Base-by-base conservation (phyloP, 2,888 invertebrate species). In the Octodonta nipae region DNA sequence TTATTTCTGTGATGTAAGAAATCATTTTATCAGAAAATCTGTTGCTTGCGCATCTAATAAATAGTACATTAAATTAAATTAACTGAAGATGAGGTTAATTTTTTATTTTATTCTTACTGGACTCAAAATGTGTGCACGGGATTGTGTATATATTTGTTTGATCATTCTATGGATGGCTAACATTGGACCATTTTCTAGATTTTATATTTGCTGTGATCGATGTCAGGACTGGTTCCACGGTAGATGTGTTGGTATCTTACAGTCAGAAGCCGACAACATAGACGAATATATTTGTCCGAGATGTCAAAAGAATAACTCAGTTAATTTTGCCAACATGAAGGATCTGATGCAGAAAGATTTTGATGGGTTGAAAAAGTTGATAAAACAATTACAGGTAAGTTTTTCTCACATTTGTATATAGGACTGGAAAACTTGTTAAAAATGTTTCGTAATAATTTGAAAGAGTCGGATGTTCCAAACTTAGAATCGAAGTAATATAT, bases 141-240 rank as follows among this genome's bases (percentile, higher is more conserved):
- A n/a, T n/a, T n/a, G n/a, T n/a, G n/a, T n/a, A n/a, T n/a, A n/a
- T n/a, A n/a, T n/a, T n/a, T n/a, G n/a, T n/a, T n/a, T n/a, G n/a
- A n/a, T n/a, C n/a, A n/a, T n/a, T n/a, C n/a, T n/a, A n/a, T n/a
- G n/a, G n/a, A n/a, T n/a, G n/a, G n/a, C n/a, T n/a, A n/a, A n/a
- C n/a, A n/a, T n/a, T n/a, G n/a, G n/a, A n/a, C n/a, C 22, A 6
- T 20, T 22, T 22, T 22, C 10, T 58, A 89, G 89, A 63, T 96
- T 96, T 71, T 98, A 96, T 63, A 93, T 98, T 54, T 95, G 93
- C 58, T 98, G 98, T 61, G 98, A 98, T 66, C 79, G 84, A 42
- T 98, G 98, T 63, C 91, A 95, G 62, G 95, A 92, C 63, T 98
- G 98, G 98, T 96, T 93, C 67, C 96, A 96, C 61, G 95, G 95